A percentile compares a stretch with the other conserved stretches of the same genome.
Conservation (phyloP, 2,113 vertebrate genomes). For the Elanus axillaris region DNA sequence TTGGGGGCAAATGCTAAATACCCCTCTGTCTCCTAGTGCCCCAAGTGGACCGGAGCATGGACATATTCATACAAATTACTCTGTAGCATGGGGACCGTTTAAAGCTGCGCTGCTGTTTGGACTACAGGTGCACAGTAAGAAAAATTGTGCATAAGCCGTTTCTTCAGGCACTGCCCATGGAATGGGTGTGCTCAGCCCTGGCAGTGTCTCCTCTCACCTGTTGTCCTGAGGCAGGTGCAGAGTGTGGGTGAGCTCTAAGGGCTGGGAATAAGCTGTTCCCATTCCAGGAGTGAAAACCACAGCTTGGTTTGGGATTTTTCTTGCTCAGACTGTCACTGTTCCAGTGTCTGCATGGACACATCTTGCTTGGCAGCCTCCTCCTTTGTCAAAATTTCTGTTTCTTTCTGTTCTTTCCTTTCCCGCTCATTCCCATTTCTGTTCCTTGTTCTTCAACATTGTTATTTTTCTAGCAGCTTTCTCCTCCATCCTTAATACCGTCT, state of each 20-base stretch:
- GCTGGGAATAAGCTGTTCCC: background rate
- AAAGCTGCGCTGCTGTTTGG: background rate
- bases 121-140: background rate
- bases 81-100: background rate
- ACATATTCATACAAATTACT: background rate
- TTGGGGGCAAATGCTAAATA: background rate
- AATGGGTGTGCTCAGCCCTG: background rate
- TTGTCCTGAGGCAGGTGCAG: background rate
- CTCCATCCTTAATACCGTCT: background rate
- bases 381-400: background rate
- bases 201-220: accelerated
- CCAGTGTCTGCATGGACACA: background rate
- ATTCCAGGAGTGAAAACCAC: background rate
- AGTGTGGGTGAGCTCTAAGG: background rate
- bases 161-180: background rate
- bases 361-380: too few species aligned
- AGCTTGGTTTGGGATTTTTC: background rate
- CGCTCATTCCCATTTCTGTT: background rate
- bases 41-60: background rate
- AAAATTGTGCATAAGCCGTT: background rate
- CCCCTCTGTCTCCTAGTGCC: background rate
- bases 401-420: background rate
- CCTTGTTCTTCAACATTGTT: background rate
- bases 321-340: background rate
- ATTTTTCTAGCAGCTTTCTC: background rate